These are phyloP conservation scores for Monochamus alternatus DNA, from an alignment of 2,888 invertebrate genomes.

Conservation along the genomic window DNA sequence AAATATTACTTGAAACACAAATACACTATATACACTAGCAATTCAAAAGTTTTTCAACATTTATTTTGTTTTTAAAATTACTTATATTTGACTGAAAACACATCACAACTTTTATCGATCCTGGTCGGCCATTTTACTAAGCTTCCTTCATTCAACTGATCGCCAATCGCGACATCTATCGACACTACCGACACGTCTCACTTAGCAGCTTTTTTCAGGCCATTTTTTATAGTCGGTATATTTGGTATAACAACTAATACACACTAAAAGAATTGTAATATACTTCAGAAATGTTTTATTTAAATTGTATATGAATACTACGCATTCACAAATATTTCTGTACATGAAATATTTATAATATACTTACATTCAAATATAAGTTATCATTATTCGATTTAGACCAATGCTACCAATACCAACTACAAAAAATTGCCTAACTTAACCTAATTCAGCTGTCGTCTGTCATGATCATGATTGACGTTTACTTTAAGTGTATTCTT, in stretches of 20 bases:
- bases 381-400: too few species aligned
- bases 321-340: too few species aligned
- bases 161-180: slow-evolving; percentile 46
- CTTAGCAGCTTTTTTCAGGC: slow-evolving; percentile 37
- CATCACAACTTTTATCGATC: slow-evolving; percentile 65
- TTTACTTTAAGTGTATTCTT: slow-evolving; percentile 23
- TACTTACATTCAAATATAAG: too few species aligned
- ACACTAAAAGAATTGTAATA: too few species aligned
- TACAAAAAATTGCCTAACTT: neutral
- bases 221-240: slow-evolving; percentile 8
- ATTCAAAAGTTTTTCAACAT: slow-evolving; percentile 44
- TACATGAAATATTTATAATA: too few species aligned
- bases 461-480: slow-evolving; percentile 26
- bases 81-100: slow-evolving; percentile 61
- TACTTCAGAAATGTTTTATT: too few species aligned
- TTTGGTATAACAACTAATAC: too few species aligned
- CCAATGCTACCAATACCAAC: neutral
- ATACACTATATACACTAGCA: slow-evolving; percentile 42
- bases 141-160: slow-evolving; percentile 54
- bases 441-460: slow-evolving; percentile 7
- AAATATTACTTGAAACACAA: slow-evolving; percentile 44
- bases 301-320: too few species aligned
- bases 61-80: slow-evolving; percentile 56
- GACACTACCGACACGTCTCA: slow-evolving; percentile 12
- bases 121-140: slow-evolving; percentile 65